Percentiles rank a stretch among this genome's conserved stretches.
phyloP scores from a whole-genome alignment of 2,113 vertebrate species.

The Phalacrocorax carbo region DNA sequence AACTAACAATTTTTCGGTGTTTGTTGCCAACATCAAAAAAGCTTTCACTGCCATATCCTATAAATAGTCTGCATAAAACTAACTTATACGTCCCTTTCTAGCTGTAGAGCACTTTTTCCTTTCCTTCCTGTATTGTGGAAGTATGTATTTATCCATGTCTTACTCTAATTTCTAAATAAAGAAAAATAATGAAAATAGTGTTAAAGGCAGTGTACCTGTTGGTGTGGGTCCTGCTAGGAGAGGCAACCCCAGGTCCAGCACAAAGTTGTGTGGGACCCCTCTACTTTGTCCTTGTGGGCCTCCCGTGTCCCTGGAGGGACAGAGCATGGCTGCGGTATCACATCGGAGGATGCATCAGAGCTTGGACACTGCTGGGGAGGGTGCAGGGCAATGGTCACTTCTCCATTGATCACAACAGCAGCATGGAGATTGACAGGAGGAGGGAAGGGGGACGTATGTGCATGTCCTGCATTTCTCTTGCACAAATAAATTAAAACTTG shows the following conservation, averaged over 20 bases:
- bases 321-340: fast-evolving
- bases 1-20: conserved; percentile 91
- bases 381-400: fast-evolving
- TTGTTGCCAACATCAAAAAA: conserved; percentile 90
- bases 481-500: background rate
- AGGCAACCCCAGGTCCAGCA: background rate
- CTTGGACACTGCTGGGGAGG: background rate
- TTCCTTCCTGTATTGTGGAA: background rate
- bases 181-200: background rate
- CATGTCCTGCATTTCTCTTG: fast-evolving
- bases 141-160: background rate
- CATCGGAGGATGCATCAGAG: background rate
- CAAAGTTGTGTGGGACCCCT: background rate
- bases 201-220: background rate
- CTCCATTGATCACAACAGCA: background rate
- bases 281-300: fast-evolving
- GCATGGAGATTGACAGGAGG: background rate
- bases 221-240: fast-evolving
- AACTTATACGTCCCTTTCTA: background rate
- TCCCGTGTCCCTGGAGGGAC: fast-evolving
- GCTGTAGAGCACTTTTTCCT: background rate
- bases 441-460: fast-evolving
- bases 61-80: conserved; percentile 39
- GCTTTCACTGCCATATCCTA: conserved; percentile 79
- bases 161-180: conserved; percentile 12